Base-by-base conservation (phyloP, 1,140 invertebrate species). In the Daktulosphaira vitifoliae region DNA sequence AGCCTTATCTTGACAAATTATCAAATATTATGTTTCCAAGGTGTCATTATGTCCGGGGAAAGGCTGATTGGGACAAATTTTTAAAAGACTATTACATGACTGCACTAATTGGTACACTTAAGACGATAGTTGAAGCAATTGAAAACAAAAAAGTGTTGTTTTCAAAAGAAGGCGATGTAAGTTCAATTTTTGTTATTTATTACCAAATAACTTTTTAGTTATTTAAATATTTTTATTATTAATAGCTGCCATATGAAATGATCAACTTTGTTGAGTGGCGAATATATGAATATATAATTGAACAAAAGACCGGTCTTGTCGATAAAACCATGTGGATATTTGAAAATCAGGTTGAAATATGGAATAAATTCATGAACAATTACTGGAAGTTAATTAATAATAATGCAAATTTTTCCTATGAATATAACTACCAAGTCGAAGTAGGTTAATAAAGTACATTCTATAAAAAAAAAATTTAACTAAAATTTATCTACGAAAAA, bases 51-150 rank as follows among this genome's bases (percentile, higher is more conserved):
- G 81, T 90, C 33, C 86, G 85, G 72, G 85, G 85, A 74, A 84
- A 84, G 6, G 91, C 95, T 69, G 92, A 94, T 71, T 82, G 90
- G 71, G 81, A 84, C 68, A 85, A 89, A 59, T 96, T 96, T 72
- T 80, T 92, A 44, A 89, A 94, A 68, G 90, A 96, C 74, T 96
- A 89, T 71, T 84, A 90, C 70, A 77, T 90, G 42, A 92, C 90
- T 2, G 87, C 90, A 4, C 95, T 92, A 71, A 80, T 92, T 53
- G 84, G 85, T 68, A 76, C 92, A 13, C 75, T 95, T 11, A 88
- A 90, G 73, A 88, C 84, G 81, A 74, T 92, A 25, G 78, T 84
- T 1, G 76, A 78, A 33, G 80, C 56, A 76, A 69, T 82, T 23
- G 78, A 82, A 65, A 76, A 71, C 2, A 76, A 79, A 37, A 81